Evolutionary conservation across 1,140 invertebrate genomes (phyloP).

Genomic region (Aphis gossypii): DNA sequence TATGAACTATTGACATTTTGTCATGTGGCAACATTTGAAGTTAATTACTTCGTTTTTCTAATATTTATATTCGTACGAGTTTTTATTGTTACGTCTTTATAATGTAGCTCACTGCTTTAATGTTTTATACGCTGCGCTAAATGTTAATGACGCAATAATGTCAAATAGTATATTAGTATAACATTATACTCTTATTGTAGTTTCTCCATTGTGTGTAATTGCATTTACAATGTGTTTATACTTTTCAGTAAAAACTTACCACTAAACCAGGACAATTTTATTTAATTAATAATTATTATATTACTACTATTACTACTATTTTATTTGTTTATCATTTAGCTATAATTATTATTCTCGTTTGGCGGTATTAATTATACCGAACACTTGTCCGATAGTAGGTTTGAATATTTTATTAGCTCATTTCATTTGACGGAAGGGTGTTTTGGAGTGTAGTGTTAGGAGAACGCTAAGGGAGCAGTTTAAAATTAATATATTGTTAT

Average conservation of each 20-base stretch:
- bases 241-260: neutral
- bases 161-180: neutral
- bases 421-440: too few relatives aligned
- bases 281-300: neutral
- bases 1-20: neutral
- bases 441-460: too few relatives aligned
- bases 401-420: too few relatives aligned
- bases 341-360: neutral
- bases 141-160: neutral
- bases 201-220: neutral
- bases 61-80: neutral
- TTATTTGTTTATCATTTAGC: neutral
- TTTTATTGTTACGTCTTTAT: neutral
- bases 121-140: neutral
- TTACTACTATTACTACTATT: neutral
- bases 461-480: too few relatives aligned
- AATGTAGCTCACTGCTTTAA: neutral
- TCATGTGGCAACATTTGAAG: neutral
- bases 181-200: neutral
- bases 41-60: neutral
- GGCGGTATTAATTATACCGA: neutral
- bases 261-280: neutral
- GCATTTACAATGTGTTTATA: neutral
- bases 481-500: too few relatives aligned
- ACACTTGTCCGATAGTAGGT: neutral